Base-by-base conservation (phyloP, 2,888 invertebrate genomes). In the Caenorhabditis auriculariae region DNA sequence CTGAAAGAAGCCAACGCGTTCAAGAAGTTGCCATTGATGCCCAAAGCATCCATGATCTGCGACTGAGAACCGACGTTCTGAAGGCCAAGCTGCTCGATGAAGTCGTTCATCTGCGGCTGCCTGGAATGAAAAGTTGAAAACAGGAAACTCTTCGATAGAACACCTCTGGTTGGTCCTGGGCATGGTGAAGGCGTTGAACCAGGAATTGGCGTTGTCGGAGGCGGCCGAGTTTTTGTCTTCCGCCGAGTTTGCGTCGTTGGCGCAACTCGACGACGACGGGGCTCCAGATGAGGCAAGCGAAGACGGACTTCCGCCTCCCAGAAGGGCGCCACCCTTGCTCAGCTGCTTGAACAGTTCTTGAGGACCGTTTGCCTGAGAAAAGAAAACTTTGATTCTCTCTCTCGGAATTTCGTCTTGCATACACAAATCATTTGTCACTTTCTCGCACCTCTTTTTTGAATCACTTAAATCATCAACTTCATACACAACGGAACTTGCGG, bases 241-340 rank as follows among this genome's bases (percentile, higher is more conserved):
- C 51, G 55, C 48, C 29, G 54, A 54, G 19, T 53, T 51, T 21
- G 19, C 32, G 0, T 62, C 62, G 12, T 48, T 49, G 26, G 42
- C 4, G 17, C 47, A 44, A 2, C 53, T 50, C 5, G 62, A 54
- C 9, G 61, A 53, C n/a, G 56, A 56, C 12, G 56, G 61, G 6
- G 62, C 62, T 19, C 62, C 62, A 23, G 62, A 58, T 15, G 60
- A 61, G 23, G 50, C 50, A 7, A 50, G 32, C 12, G 62, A 62
- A 4, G 62, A 51, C 17, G 62, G 62, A 19, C 62, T 62, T 3
- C 57, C 50, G 9, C 52, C 52, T 44, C 57, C 57, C n/a, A 57
- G 54, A 32, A 57, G 42, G n/a, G 46, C 29, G 9, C 47, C 54
- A 21, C 60, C 55, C 26, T 60, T 60, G n/a, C 44, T 62, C 62